These are phyloP conservation scores for Coelopa frigida DNA, from an alignment of 1,140 invertebrate species.

Conservation along the genomic window DNA sequence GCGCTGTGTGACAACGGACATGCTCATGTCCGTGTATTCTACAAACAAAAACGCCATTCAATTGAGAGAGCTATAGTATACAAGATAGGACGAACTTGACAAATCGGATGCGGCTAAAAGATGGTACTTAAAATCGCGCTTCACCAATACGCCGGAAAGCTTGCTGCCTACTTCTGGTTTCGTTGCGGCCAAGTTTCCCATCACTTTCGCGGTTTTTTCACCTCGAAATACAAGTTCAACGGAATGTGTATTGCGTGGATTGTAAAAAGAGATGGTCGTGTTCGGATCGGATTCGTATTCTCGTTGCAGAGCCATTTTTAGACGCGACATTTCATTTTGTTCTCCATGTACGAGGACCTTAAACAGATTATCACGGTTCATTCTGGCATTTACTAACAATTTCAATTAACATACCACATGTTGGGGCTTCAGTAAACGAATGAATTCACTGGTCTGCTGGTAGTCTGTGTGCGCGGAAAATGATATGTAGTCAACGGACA, in stretches of 20 bases:
- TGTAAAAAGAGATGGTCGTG: constrained; percentile 87
- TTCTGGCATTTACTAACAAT: constrained; percentile 41
- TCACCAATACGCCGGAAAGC: constrained; percentile 90
- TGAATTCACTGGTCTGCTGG: constrained; percentile 97
- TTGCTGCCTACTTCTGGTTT: constrained; percentile 68
- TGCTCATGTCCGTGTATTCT: constrained; percentile 94
- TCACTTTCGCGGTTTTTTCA: constrained; percentile 97
- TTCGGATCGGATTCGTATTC: constrained; percentile 90
- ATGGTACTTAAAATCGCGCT: constrained; percentile 98
- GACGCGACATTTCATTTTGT: constrained; percentile 95
- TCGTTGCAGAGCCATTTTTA: constrained; percentile 87
- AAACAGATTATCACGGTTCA: neutral
- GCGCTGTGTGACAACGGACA: constrained; percentile 85
- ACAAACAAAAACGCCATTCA: constrained; percentile 10
- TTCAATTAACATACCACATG: constrained; percentile 62
- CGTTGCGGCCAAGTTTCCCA: constrained; percentile 83
- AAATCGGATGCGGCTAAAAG: constrained; percentile 86
- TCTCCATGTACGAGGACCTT: constrained; percentile 91
- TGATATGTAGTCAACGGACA: constrained; percentile 98
- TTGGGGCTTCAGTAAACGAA: constrained; percentile 85
- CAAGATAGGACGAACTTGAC: constrained; percentile 57
- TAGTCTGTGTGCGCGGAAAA: constrained; percentile 99
- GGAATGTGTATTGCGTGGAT: constrained; percentile 90
- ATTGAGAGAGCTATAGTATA: neutral
- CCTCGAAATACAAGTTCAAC: constrained; percentile 92